Conservation (phyloP, 2,113 vertebrate genomes). For the Neopipo cinnamomea region DNA sequence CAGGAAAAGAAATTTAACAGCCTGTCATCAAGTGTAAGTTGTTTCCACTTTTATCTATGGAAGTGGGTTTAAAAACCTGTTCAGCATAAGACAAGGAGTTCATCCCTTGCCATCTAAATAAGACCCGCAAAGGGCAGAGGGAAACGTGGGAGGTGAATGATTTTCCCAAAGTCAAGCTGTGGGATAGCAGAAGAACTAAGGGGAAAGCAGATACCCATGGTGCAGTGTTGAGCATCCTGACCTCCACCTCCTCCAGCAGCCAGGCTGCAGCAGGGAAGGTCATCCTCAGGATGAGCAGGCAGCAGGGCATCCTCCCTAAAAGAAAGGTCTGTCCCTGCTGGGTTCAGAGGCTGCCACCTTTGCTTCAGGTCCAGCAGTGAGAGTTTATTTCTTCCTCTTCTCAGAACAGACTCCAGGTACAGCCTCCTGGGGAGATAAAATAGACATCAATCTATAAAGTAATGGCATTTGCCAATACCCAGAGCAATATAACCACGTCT, state of each 20-base stretch:
- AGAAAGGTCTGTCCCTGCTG: background rate
- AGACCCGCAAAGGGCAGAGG: background rate
- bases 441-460: conserved; percentile 45
- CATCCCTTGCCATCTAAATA: background rate
- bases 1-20: background rate
- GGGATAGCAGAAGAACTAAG: background rate
- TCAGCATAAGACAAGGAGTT: background rate
- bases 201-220: background rate
- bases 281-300: accelerated
- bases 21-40: background rate
- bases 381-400: background rate
- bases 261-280: background rate
- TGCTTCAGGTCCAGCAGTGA: background rate
- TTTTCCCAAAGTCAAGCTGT: background rate
- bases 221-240: accelerated
- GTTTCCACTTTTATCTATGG: background rate
- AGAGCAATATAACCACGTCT: conserved; percentile 21
- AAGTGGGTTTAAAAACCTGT: background rate
- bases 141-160: background rate
- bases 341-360: background rate
- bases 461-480: background rate
- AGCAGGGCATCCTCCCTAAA: background rate
- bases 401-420: background rate
- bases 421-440: background rate
- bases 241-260: background rate